phyloP scores from a whole-genome alignment of 2,888 invertebrate species.

The Dolichopus griseipennis region DNA sequence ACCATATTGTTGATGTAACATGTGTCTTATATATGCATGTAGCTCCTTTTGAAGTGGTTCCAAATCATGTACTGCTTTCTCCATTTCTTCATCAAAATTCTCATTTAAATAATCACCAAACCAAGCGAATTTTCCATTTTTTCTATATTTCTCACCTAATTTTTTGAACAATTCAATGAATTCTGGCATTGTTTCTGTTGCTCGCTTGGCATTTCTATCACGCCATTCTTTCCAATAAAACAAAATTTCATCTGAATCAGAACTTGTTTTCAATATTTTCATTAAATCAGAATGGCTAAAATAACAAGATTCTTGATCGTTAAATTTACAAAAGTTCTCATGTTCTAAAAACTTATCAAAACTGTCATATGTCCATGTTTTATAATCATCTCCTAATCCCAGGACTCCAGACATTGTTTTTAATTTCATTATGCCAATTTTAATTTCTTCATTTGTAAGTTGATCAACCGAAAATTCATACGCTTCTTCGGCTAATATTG shows the following conservation, averaged over 20 bases:
- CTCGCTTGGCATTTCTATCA: slow-evolving; percentile 29
- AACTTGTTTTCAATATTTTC: slow-evolving; percentile 33
- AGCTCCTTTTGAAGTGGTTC: slow-evolving; percentile 66
- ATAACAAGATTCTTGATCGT: slow-evolving; percentile 23
- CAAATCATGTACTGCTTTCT: slow-evolving; percentile 57
- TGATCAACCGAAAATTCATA: slow-evolving; percentile 36
- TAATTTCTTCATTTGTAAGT: slow-evolving; percentile 10
- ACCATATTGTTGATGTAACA: slow-evolving; percentile 39
- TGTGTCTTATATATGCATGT: slow-evolving; percentile 65
- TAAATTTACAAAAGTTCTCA: slow-evolving; percentile 23
- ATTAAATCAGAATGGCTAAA: slow-evolving; percentile 32
- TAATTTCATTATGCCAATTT: not conserved
- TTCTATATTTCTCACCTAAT: slow-evolving; percentile 19
- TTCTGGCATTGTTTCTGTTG: slow-evolving; percentile 25
- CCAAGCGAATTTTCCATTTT: slow-evolving; percentile 25
- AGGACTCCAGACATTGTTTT: not conserved
- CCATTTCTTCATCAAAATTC: slow-evolving; percentile 44
- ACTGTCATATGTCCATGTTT: not conserved
- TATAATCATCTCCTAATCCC: not conserved
- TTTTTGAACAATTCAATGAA: slow-evolving; percentile 26
- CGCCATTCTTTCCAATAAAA: slow-evolving; percentile 39
- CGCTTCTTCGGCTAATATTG: slow-evolving; percentile 47
- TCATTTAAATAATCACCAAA: slow-evolving; percentile 28
- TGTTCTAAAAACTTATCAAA: not conserved
- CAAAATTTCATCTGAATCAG: slow-evolving; percentile 32